Evolutionary conservation across 2,888 invertebrate species (phyloP), one percentile per base, ranked within the genome.

Genomic region (Melanargia galathea): DNA sequence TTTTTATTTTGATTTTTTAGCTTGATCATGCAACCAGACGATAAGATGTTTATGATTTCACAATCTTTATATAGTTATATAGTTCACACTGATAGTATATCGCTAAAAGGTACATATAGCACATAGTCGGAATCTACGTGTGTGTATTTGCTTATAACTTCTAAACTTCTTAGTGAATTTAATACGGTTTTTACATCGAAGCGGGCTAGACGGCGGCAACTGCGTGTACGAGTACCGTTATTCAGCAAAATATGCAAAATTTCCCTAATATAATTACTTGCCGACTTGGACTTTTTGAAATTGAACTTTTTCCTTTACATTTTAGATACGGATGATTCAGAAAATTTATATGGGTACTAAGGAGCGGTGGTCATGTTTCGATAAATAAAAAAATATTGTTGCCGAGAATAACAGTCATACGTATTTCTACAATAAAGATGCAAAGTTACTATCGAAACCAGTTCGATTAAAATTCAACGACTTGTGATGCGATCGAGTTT

Each of bases 381-480:
- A 11, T 7, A 52, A 49, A n/a, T n/a, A n/a, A n/a, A n/a, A 51
- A 67, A 62, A 54, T 48, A 57, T 60, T 43, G 45, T 40, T 13
- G 13, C 35, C 24, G 63, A 66, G 57, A 67, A 70, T 65, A 65
- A 65, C 60, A 61, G 62, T 61, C 62, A 46, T 62, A 65, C 16
- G 49, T 57, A 59, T 16, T 62, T 63, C 59, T 69, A 59, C 56
- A 64, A 69, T 68, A 67, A 70, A 70, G 52, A 66, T 62, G 63
- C 58, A 63, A 66, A 64, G 62, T 70, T 63, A 62, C 65, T 64
- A 62, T 62, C 56, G 54, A 65, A 86, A 88, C 86, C 80, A 72
- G 87, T 87, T 84, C 75, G 60, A 81, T 84, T 81, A 81, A 82
- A 85, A 84, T 81, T 82, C 80, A 83, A 78, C 79, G 75, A 75